phyloP scores from a whole-genome alignment of 2,113 vertebrate species.

The Plestiodon gilberti region DNA sequence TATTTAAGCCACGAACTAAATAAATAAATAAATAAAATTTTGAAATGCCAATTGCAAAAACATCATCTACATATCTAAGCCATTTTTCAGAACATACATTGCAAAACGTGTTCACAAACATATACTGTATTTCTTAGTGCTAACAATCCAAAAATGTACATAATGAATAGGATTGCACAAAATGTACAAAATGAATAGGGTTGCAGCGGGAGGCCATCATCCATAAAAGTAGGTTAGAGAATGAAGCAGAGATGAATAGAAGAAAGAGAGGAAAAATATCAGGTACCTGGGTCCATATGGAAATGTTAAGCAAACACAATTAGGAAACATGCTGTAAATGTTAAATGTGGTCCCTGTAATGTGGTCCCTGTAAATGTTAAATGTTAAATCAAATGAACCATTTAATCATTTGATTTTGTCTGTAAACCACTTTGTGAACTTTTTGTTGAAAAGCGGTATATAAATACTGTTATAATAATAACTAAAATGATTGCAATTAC shows the following conservation, averaged over 20 bases:
- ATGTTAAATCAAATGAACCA: no score
- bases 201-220: not conserved
- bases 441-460: no score
- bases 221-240: not conserved
- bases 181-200: not conserved
- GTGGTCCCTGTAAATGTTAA: no score
- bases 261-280: not conserved
- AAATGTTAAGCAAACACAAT: not conserved
- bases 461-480: no score
- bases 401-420: not conserved
- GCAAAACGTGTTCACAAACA: not conserved
- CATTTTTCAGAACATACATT: no score
- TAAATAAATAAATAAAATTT: no score
- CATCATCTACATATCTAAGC: no score
- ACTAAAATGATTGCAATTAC: no score
- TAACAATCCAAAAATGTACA: not conserved
- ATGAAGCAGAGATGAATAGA: not conserved
- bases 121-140: not conserved
- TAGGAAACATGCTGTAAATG: rapidly evolving
- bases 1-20: no score
- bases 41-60: not conserved
- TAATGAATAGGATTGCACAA: no score
- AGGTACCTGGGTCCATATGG: not conserved
- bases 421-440: no score
- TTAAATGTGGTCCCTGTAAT: not conserved